These are phyloP conservation scores for Schrankia costaestrigalis DNA, from an alignment of 2,888 invertebrate genomes.

Conservation along the genomic window DNA sequence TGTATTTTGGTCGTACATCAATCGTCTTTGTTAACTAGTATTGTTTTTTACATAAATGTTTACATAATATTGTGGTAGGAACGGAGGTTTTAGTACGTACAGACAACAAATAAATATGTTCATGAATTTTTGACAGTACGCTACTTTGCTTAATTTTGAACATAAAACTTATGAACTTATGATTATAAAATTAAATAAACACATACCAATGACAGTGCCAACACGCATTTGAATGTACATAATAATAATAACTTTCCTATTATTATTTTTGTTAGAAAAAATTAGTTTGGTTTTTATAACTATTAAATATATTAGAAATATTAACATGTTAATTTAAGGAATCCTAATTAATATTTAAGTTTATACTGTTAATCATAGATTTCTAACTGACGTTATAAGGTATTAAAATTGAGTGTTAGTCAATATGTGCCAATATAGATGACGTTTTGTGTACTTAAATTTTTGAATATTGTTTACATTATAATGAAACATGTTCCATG, in stretches of 20 bases:
- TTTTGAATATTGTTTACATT: not conserved
- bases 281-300: slow-evolving; percentile 30
- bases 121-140: too few species aligned
- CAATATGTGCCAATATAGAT: slow-evolving; percentile 27
- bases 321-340: slow-evolving; percentile 30
- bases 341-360: slow-evolving; percentile 32
- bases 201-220: slow-evolving; percentile 33
- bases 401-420: slow-evolving; percentile 27
- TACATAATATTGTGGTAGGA: too few species aligned
- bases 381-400: slow-evolving; percentile 31
- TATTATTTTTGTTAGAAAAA: slow-evolving; percentile 27
- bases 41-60: too few species aligned
- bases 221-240: slow-evolving; percentile 13
- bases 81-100: too few species aligned
- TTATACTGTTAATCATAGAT: slow-evolving; percentile 29
- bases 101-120: too few species aligned
- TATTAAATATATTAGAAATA: slow-evolving; percentile 21
- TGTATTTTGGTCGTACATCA: too few species aligned
- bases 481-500: not conserved
- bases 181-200: too few species aligned
- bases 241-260: slow-evolving; percentile 16
- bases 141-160: too few species aligned
- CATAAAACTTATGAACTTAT: too few species aligned
- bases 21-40: too few species aligned
- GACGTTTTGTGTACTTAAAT: too few species aligned